A percentile compares a stretch with the other conserved stretches of the same genome.
phyloP scores from a whole-genome alignment of 2,888 invertebrate genomes.

The Napeogenes sylphis region DNA sequence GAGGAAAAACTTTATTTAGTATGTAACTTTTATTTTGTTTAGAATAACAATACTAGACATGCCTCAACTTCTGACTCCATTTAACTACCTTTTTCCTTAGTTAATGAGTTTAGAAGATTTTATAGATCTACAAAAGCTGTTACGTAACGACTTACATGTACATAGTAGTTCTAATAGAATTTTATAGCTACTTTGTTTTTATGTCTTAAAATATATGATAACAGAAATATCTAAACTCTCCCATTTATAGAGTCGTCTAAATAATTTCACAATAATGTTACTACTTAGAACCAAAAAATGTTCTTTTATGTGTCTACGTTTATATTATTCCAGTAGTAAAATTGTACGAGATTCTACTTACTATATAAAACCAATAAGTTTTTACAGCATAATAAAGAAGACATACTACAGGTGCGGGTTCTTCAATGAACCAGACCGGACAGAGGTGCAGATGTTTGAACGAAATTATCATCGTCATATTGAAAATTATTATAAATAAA shows the following conservation, averaged over 20 bases:
- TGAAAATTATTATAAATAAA: conserved; percentile 27
- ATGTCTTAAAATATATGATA: neutral
- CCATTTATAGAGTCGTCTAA: conserved; percentile 9
- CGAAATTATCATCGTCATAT: conserved; percentile 28
- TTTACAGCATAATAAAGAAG: conserved; percentile 19
- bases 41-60: too few relatives aligned
- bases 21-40: too few relatives aligned
- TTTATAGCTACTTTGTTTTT: conserved; percentile 11
- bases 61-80: too few relatives aligned
- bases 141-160: neutral
- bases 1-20: too few relatives aligned
- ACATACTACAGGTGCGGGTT: conserved; percentile 32
- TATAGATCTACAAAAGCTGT: conserved; percentile 4
- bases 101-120: conserved; percentile 20
- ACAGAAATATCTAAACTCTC: conserved; percentile 8
- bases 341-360: conserved; percentile 26
- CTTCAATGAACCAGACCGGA: conserved; percentile 15
- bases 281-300: neutral
- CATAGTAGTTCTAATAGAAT: neutral
- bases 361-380: conserved; percentile 25
- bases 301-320: conserved; percentile 14
- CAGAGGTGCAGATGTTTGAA: conserved; percentile 25
- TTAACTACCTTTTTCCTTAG: too few relatives aligned
- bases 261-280: conserved; percentile 9
- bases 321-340: conserved; percentile 26